Evolutionary conservation across 2,797 vertebrate genomes (phyloP).

Genomic region (Mallotus villosus): DNA sequence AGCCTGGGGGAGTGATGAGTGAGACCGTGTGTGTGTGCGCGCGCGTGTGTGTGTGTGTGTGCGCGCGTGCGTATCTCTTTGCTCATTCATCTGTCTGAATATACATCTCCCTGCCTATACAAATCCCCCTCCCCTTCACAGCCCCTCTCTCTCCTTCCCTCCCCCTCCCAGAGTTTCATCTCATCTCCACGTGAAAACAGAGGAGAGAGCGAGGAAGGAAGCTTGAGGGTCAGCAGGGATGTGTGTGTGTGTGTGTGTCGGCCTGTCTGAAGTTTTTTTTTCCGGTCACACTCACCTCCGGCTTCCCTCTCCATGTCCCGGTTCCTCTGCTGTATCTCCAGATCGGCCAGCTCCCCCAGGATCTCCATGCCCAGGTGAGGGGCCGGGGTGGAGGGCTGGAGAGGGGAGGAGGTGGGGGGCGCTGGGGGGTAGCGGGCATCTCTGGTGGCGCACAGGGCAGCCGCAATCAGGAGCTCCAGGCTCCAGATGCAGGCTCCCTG

Average conservation of each 20-base stretch:
- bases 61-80: background rate
- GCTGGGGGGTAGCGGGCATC: constrained; percentile 66
- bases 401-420: constrained; percentile 31
- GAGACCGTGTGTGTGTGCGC: constrained; percentile 4
- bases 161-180: constrained; percentile 38
- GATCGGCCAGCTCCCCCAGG: constrained; percentile 89
- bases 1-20: constrained; percentile 60
- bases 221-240: constrained; percentile 38
- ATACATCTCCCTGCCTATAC: no score
- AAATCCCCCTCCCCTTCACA: background rate
- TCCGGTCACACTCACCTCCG: constrained; percentile 45
- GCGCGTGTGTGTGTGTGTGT: background rate
- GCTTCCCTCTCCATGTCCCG: constrained; percentile 42
- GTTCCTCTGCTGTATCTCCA: constrained; percentile 80
- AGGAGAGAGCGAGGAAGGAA: constrained; percentile 38
- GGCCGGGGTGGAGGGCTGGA: constrained; percentile 32
- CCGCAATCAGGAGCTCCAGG: constrained; percentile 88
- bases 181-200: constrained; percentile 49
- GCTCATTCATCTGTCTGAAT: background rate
- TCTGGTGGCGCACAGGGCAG: constrained; percentile 79
- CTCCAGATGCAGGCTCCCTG: constrained; percentile 78
- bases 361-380: constrained; percentile 85
- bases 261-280: background rate
- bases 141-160: background rate
- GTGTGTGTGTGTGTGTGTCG: constrained; percentile 13